Percentiles rank a stretch among this genome's conserved stretches.
phyloP scores from a whole-genome alignment of 2,888 invertebrate genomes.

The Lasioglossum vierecki region DNA sequence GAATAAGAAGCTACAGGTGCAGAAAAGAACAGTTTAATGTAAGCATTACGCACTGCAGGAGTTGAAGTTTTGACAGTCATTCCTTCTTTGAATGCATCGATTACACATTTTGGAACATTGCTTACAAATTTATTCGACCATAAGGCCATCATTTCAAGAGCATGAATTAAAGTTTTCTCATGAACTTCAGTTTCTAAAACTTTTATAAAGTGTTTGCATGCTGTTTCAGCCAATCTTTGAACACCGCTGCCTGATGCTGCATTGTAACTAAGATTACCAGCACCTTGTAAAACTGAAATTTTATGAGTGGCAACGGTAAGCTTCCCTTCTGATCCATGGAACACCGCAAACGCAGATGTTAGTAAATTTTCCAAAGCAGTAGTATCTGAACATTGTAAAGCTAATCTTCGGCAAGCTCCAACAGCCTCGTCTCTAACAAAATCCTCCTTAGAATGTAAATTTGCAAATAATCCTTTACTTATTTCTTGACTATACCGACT shows the following conservation, averaged over 20 bases:
- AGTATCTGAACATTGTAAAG: conserved; percentile 89
- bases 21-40: conserved; percentile 89
- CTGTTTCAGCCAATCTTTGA: conserved; percentile 86
- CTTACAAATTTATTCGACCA: conserved; percentile 90
- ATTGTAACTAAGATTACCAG: conserved; percentile 90
- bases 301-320: conserved; percentile 95
- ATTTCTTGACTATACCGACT: conserved; percentile 91
- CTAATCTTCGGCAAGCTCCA: conserved; percentile 89
- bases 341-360: conserved; percentile 90
- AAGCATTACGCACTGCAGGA: conserved; percentile 90
- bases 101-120: conserved; percentile 88
- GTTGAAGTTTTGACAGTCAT: conserved; percentile 91
- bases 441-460: conserved; percentile 94
- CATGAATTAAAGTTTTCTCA: conserved; percentile 94
- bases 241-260: conserved; percentile 87
- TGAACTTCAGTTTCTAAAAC: conserved; percentile 95
- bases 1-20: conserved; percentile 72
- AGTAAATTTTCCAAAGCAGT: conserved; percentile 89
- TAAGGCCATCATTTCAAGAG: conserved; percentile 91
- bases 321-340: conserved; percentile 96
- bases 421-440: conserved; percentile 90
- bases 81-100: conserved; percentile 90
- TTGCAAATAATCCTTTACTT: conserved; percentile 93
- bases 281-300: conserved; percentile 92
- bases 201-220: conserved; percentile 89